Evolutionary conservation across 2,113 vertebrate species (phyloP), one percentile per base, ranked within the genome.

Genomic region (Piprites chloris): DNA sequence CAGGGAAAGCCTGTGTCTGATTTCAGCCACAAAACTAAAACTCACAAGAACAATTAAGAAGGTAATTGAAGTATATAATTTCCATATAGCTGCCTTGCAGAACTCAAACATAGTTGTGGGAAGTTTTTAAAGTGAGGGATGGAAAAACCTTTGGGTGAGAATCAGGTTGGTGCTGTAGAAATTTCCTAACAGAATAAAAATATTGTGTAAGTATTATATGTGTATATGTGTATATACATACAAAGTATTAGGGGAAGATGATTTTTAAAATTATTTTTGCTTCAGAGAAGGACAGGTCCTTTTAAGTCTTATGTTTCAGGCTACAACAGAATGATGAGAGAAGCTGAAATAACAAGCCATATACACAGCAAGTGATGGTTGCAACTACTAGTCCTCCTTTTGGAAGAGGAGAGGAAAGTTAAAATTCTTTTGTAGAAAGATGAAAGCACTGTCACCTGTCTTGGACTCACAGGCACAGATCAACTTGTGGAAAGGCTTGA

Each of bases 391-490:
- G 19, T 59, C 28, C 50, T 61, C 12, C 17, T 72, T 88, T 82
- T 52, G 47, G 52, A 39, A 81, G 63, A 83, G 27, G 12, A 67
- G 28, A 33, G 39, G 24, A 49, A 73, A 53, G 9, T 23, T 18
- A 23, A 11, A 27, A 35, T 33, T 55, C 20, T 47, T 37, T 26
- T 59, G 23, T 14, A 28, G n/a, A 39, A 49, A 49, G 24, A 19
- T 11, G 23, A 87, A 89, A 39, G 26, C 33, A 50, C 4, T 14
- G 3, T 6, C 27, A 27, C 24, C 26, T 76, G 14, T 23, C 7
- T 53, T 1, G 3, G 11, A 41, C 46, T 44, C 72, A 66, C 7
- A 35, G 35, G 35, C 39, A 82, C 17, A 41, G 0, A 0, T 52
- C 30, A 56, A 33, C 50, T 46, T 5, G 17, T 37, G 52, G 58